phyloP scores from a whole-genome alignment of 1,140 invertebrate genomes.

The Melipona quadrifasciata region DNA sequence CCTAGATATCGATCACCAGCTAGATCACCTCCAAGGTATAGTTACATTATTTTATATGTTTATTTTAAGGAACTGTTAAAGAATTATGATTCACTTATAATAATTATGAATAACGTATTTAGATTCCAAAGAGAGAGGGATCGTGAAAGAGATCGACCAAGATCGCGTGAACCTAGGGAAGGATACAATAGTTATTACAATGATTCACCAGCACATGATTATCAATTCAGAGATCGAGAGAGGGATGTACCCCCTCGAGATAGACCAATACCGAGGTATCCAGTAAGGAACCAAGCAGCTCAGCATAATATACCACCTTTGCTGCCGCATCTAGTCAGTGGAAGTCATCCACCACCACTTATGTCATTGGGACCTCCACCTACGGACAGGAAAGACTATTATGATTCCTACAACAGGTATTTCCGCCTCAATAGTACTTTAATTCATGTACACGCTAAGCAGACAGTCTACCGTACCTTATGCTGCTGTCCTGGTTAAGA shows the following conservation, averaged over 20 bases:
- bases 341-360: constrained; percentile 72
- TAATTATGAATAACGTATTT: constrained; percentile 35
- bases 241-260: constrained; percentile 74
- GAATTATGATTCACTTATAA: constrained; percentile 9
- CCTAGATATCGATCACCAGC: constrained; percentile 81
- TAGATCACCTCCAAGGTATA: constrained; percentile 81
- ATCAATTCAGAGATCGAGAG: constrained; percentile 78
- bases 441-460: constrained; percentile 78
- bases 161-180: constrained; percentile 74
- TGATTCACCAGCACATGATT: constrained; percentile 74
- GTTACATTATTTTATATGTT: neutral
- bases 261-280: constrained; percentile 71
- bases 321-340: constrained; percentile 68
- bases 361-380: constrained; percentile 78
- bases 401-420: constrained; percentile 83
- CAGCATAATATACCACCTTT: constrained; percentile 75
- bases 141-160: constrained; percentile 75
- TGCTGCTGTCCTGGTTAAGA: constrained; percentile 57
- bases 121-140: constrained; percentile 79
- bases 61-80: neutral
- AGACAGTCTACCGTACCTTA: constrained; percentile 63
- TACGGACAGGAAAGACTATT: constrained; percentile 82
- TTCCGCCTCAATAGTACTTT: constrained; percentile 81
- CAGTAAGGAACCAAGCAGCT: constrained; percentile 71
- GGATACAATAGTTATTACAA: constrained; percentile 77